Evolutionary conservation across 2,797 vertebrate genomes (phyloP).

Genomic region (Cossypha caffra): DNA sequence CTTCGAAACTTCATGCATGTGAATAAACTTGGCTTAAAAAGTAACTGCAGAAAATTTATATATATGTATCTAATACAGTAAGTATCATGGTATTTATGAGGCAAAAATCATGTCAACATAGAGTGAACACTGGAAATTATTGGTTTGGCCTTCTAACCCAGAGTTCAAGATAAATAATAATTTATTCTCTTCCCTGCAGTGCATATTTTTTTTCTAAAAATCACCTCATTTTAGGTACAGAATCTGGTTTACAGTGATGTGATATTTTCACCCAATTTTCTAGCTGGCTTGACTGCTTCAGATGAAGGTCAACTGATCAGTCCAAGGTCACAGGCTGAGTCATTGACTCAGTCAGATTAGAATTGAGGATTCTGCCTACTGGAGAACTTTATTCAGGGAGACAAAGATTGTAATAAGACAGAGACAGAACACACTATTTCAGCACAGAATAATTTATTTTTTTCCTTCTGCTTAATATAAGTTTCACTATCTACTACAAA

Average conservation of each 20-base stretch:
- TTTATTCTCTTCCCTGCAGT: not conserved
- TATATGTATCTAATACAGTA: not conserved
- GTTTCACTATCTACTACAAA: not conserved
- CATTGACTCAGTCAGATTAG: conserved; percentile 37
- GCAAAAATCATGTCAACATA: not conserved
- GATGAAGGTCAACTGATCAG: conserved; percentile 58
- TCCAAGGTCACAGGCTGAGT: conserved; percentile 7
- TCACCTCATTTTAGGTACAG: not conserved
- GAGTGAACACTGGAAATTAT: not conserved
- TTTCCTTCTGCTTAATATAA: not conserved
- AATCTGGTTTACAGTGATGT: not conserved
- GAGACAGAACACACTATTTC: conserved; percentile 8
- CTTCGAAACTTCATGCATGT: not conserved
- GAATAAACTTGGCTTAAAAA: not conserved
- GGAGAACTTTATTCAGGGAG: not conserved
- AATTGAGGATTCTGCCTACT: not conserved
- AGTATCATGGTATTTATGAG: not conserved
- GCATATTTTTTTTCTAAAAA: not conserved
- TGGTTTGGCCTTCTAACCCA: not conserved
- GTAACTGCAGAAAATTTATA: not conserved
- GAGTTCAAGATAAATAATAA: conserved; percentile 1
- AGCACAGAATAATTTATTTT: not conserved
- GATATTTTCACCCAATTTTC: conserved; percentile 48
- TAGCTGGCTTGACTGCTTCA: conserved; percentile 5
- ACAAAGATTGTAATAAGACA: conserved; percentile 30